These are phyloP conservation scores for Corythoichthys haematopterus DNA, from an alignment of 2,113 vertebrate species.

Conservation along the genomic window DNA sequence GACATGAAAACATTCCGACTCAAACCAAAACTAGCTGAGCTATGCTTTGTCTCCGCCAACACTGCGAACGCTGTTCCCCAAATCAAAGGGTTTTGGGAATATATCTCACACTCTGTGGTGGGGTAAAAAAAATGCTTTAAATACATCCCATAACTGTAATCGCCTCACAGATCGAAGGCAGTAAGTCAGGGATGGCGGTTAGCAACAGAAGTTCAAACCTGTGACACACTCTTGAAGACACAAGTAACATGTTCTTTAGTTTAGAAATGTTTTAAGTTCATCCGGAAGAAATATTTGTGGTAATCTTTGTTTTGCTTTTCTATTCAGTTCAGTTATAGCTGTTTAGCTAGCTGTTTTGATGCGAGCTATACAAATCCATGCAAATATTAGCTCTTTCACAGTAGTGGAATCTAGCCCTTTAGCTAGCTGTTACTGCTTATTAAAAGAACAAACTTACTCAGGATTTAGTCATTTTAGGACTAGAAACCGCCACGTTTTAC, in stretches of 20 bases:
- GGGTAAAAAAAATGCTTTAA: conserved; percentile 15
- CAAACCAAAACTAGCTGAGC: conserved; percentile 57
- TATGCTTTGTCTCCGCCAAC: conserved; percentile 43
- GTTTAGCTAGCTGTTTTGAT: no score
- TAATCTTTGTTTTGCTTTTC: no score
- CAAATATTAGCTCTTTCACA: no score
- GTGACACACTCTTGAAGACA: neutral
- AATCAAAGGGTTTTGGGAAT: conserved; percentile 11
- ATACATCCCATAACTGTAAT: conserved; percentile 13
- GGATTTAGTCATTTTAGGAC: no score
- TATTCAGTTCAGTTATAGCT: no score
- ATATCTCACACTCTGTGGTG: conserved; percentile 14
- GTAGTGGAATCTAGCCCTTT: no score
- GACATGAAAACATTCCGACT: conserved; percentile 54
- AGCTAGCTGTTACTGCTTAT: no score
- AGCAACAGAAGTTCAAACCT: neutral
- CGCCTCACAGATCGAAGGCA: conserved; percentile 10
- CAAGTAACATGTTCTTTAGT: neutral
- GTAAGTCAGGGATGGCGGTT: conserved; percentile 18
- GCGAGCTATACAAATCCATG: no score
- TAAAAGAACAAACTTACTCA: no score
- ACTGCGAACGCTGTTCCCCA: conserved; percentile 19
- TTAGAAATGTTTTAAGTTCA: neutral
- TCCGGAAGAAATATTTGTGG: no score
- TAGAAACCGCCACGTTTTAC: no score